Evolutionary conservation across 1,140 invertebrate genomes (phyloP).

Genomic region (Drosophila repleta): DNA sequence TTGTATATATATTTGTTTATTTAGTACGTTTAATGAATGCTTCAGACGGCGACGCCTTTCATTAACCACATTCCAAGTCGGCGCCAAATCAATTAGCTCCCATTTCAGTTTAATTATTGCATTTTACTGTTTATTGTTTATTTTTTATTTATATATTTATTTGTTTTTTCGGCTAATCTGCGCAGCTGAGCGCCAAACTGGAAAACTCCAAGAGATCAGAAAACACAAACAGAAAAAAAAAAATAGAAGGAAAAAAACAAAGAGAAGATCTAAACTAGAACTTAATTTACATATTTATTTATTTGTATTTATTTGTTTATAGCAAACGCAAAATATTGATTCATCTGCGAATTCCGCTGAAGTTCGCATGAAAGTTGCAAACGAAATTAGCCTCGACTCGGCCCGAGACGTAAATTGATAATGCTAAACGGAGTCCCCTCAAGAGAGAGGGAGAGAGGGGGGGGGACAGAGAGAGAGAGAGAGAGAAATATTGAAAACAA

Average conservation of each 20-base stretch:
- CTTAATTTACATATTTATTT: constrained; percentile 60
- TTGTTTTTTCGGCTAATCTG: constrained; percentile 27
- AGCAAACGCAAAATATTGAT: constrained; percentile 63
- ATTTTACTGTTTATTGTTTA: constrained; percentile 30
- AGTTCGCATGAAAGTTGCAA: constrained; percentile 60
- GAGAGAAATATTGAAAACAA: constrained; percentile 10
- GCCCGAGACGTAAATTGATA: constrained; percentile 67
- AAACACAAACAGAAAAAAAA: constrained; percentile 24
- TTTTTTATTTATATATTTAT: constrained; percentile 16
- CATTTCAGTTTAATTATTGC: constrained; percentile 41
- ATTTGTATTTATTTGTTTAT: constrained; percentile 58
- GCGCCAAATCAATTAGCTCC: constrained; percentile 73
- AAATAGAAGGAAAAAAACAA: background rate
- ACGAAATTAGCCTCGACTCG: constrained; percentile 50
- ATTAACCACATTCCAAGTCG: constrained; percentile 68
- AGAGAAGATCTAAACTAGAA: constrained; percentile 40
- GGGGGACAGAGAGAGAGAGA: background rate
- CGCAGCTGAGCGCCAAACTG: constrained; percentile 54
- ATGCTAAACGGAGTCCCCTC: constrained; percentile 52
- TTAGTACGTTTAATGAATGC: constrained; percentile 74
- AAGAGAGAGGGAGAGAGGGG: constrained; percentile 35
- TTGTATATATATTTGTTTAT: constrained; percentile 51
- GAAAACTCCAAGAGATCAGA: constrained; percentile 52
- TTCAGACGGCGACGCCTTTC: constrained; percentile 49
- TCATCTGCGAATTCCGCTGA: constrained; percentile 59